These are phyloP conservation scores for Malurus elegans DNA, from an alignment of 2,113 vertebrate species.

Conservation along the genomic window DNA sequence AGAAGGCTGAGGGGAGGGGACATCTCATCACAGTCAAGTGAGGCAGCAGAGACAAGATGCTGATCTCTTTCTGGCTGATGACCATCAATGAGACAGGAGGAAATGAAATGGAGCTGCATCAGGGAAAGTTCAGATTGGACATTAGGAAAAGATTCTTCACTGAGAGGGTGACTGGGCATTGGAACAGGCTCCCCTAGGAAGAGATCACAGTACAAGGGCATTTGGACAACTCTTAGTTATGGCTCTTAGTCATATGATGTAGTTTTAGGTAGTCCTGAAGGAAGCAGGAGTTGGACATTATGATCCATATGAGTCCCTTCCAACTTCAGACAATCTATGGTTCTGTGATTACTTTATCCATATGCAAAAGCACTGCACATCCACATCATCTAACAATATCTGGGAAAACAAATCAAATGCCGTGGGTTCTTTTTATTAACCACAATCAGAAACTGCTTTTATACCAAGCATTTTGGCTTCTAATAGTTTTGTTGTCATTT, in stretches of 20 bases:
- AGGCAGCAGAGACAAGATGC: fast-evolving
- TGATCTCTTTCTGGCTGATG: neutral
- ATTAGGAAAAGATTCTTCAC: neutral
- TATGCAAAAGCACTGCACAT: neutral
- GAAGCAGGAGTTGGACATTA: neutral
- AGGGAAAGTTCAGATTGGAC: neutral
- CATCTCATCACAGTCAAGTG: neutral
- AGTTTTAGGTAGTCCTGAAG: neutral
- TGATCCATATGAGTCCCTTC: neutral
- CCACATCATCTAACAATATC: neutral
- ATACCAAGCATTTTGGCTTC: neutral
- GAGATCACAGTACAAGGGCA: neutral
- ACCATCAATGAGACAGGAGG: neutral
- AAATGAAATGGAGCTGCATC: neutral
- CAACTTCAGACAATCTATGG: neutral
- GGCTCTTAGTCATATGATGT: neutral
- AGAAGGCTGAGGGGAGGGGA: neutral
- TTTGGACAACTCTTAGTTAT: too few species aligned
- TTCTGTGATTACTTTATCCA: neutral
- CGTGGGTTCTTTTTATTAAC: neutral
- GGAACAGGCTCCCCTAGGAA: neutral
- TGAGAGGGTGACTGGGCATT: neutral
- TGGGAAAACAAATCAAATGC: neutral
- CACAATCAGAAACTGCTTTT: neutral
- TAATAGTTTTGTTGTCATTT: neutral